Evolutionary conservation across 2,888 invertebrate species (phyloP), one percentile per base, ranked within the genome.

Genomic region (Arrhopalites spinosus): DNA sequence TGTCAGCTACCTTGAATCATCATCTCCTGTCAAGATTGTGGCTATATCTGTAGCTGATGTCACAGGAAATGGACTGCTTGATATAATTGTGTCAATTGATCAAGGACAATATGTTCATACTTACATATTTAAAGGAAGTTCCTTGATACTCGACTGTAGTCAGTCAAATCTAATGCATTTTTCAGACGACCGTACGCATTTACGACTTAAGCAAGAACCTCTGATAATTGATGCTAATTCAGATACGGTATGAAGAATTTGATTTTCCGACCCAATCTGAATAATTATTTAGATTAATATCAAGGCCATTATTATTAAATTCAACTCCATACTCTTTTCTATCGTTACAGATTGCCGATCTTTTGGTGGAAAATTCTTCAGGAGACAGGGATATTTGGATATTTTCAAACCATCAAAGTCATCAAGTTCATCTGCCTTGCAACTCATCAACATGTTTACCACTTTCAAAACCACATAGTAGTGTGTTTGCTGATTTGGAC

Each of bases 11-110:
- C 43, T 36, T 23, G 61, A 56, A 7, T 3, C 50, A n/a, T 13
- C 50, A 3, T 15, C n/a, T 50, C 7, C 74, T 15, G 56, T 73
- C 30, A 87, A 84, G 27, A 86, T 94, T 43, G 91, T 91, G 0
- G 93, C 93, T 85, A 90, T 97, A 7, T 93, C 96, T 0, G 96
- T 97, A 30, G 96, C 95, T 0, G 97, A 98, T 86, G 97, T 93
- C 84, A 94, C 96, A 86, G 97, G 97, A 0, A 96, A 98, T 87
- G 94, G 95, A 0, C 90, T 93, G 75, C 95, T 97, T 95, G 97
- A 98, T 85, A 89, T 97, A 25, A 85, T 96, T 79, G 88, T 97
- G 0, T 93, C 80, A 0, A 53, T 79, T 11, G 30, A 72, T n/a
- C 70, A 78, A 29, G 71, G 78, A 2, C 68, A 23, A 27, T 2